Evolutionary conservation across 1,140 invertebrate genomes (phyloP).

Genomic region (Drosophila triauraria): DNA sequence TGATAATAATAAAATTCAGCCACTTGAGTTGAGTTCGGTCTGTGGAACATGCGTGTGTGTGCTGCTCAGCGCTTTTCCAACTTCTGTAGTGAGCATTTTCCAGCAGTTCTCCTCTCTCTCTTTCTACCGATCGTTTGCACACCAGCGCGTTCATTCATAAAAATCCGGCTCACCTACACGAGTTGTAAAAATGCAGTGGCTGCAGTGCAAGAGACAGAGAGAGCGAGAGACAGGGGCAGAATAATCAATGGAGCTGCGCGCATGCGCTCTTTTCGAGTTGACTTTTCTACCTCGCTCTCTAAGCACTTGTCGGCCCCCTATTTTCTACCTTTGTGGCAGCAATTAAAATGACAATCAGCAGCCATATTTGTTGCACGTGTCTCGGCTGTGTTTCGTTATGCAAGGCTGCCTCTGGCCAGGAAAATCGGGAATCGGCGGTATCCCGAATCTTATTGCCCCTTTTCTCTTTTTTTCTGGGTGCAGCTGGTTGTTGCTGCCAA

Average conservation of each 20-base stretch:
- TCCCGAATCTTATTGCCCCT: conserved; percentile 71
- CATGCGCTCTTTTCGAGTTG: conserved; percentile 61
- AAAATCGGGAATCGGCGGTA: conserved; percentile 39
- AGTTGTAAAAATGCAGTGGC: conserved; percentile 75
- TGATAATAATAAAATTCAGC: too few species aligned
- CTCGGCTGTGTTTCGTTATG: conserved; percentile 71
- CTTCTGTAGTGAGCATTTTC: conserved; percentile 17
- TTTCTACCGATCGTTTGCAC: conserved; percentile 32
- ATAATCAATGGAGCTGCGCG: conserved; percentile 43
- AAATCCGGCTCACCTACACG: conserved; percentile 80
- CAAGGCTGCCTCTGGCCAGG: conserved; percentile 62
- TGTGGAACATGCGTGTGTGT: conserved; percentile 20
- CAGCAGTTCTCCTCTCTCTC: conserved; percentile 7
- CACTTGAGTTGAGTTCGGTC: conserved; percentile 17
- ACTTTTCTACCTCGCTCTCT: conserved; percentile 36
- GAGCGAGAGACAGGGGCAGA: background rate
- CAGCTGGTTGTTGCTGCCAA: conserved; percentile 48
- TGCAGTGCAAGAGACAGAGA: conserved; percentile 1
- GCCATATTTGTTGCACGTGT: conserved; percentile 65
- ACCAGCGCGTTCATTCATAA: conserved; percentile 75
- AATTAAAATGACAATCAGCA: conserved; percentile 72
- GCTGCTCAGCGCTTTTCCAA: conserved; percentile 6
- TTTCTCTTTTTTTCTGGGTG: conserved; percentile 58
- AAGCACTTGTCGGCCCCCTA: conserved; percentile 56
- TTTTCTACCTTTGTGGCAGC: conserved; percentile 18